A percentile compares a stretch with the other conserved stretches of the same genome.
phyloP scores from a whole-genome alignment of 2,797 vertebrate species.

The Microctenopoma stevenorrisi region DNA sequence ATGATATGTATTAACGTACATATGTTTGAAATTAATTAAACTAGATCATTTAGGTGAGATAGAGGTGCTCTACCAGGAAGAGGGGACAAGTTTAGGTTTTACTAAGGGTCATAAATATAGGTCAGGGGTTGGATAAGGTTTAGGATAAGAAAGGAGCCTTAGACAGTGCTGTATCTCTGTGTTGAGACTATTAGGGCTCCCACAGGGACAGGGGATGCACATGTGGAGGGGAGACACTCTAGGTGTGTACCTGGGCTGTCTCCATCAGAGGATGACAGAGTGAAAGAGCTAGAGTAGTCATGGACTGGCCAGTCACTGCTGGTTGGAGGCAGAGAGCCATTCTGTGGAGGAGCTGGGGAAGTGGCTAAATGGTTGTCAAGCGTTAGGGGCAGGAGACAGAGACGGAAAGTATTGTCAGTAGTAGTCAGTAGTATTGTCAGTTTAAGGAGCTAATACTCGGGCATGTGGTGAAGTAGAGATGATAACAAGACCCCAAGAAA shows the following conservation, averaged over 20 bases:
- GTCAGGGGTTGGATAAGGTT: slow-evolving; percentile 27
- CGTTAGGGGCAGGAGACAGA: slow-evolving; percentile 27
- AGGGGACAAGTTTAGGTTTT: slow-evolving; percentile 20
- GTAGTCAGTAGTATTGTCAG: background rate
- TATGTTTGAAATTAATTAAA: no score
- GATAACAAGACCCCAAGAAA: no score
- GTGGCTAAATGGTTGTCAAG: slow-evolving; percentile 41
- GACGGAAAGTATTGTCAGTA: background rate
- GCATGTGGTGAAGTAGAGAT: background rate
- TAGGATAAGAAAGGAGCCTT: slow-evolving; percentile 6
- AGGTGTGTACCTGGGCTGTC: slow-evolving; percentile 83
- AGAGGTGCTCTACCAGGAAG: slow-evolving; percentile 1
- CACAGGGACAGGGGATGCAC: slow-evolving; percentile 19
- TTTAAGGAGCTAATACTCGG: background rate
- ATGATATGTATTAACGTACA: no score
- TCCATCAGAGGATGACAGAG: slow-evolving; percentile 84
- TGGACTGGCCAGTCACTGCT: slow-evolving; percentile 86
- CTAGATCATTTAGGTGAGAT: no score
- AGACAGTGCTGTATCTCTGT: background rate
- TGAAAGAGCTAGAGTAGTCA: slow-evolving; percentile 87
- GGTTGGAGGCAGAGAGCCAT: slow-evolving; percentile 85
- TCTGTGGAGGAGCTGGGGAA: slow-evolving; percentile 84
- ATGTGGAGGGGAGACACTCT: slow-evolving; percentile 30
- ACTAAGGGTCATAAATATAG: slow-evolving; percentile 20
- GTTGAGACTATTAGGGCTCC: background rate